Evolutionary conservation across 2,888 invertebrate genomes (phyloP).

Genomic region (Tetranychus truncatus): DNA sequence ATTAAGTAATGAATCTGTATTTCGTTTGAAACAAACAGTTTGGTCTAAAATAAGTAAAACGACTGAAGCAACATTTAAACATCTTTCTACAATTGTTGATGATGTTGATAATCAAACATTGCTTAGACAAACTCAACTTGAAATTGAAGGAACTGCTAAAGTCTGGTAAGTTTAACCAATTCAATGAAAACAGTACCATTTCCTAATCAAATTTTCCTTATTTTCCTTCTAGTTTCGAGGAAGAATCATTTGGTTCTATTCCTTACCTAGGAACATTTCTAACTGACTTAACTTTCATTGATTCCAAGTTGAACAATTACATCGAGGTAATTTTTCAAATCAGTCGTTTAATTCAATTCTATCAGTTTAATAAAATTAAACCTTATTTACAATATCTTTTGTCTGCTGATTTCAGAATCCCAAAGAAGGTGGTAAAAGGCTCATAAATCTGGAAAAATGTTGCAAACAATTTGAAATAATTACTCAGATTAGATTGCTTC

Average conservation of each 20-base stretch:
- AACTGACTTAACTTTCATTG: conserved; percentile 95
- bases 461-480: conserved; percentile 95
- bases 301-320: conserved; percentile 41
- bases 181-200: conserved; percentile 6
- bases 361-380: no score
- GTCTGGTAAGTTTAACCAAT: conserved; percentile 12
- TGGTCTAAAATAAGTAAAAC: conserved; percentile 19
- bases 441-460: conserved; percentile 95
- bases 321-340: conserved; percentile 17
- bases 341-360: neutral
- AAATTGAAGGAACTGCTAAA: conserved; percentile 23
- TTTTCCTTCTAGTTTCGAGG: conserved; percentile 15
- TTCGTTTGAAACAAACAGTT: conserved; percentile 20
- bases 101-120: conserved; percentile 23
- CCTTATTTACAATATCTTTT: neutral
- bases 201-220: conserved; percentile 7
- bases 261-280: conserved; percentile 94
- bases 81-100: conserved; percentile 21
- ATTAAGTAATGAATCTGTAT: conserved; percentile 23
- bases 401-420: neutral
- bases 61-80: conserved; percentile 17
- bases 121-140: conserved; percentile 21
- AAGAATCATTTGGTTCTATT: conserved; percentile 51
- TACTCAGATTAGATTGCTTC: conserved; percentile 81
- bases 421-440: conserved; percentile 40